Evolutionary conservation across 2,797 vertebrate species (phyloP), one percentile per base, ranked within the genome.

Genomic region (Cuniculus paca): DNA sequence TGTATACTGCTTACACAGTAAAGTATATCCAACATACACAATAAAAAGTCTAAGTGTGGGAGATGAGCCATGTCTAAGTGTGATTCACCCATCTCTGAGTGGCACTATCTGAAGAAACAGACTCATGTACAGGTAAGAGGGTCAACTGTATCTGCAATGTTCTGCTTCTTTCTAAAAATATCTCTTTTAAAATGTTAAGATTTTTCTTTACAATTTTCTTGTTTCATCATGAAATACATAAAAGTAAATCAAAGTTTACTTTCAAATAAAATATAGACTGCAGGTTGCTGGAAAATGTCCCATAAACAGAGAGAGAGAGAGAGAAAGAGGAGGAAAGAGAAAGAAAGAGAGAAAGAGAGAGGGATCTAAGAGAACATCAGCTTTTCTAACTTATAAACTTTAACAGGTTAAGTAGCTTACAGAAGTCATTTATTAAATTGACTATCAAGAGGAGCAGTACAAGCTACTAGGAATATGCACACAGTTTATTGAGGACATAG

Each of bases 301-400:
- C 58, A 36, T n/a, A 85, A 52, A 50, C 12, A 68, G 24, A 52
- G 82, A 52, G 56, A 42, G 75, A 17, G 3, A 5, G 12, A 24
- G 9, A 36, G 65, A n/a, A 13, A 20, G n/a, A 50, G 6, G 17
- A 14, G 34, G 61, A 10, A 17, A 68, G 28, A 65, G 82, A 39
- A 42, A 45, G 61, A 28, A 6, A 24, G 42, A 26, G 1, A 24
- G 36, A 39, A 1, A 28, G 39, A 28, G 39, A 36, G n/a, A 70
- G 42, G 61, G n/a, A 97, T 86, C 85, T 95, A 85, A 92, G 70
- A 81, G 61, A 91, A 91, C 24, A 72, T 90, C 92, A 97, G 75
- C 58, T 83, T 72, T 94, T 56, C 68, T 79, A 83, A 95, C 96
- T n/a, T 58, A 72, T 79, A 86, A 82, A 91, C 9, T 79, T 72